These are phyloP conservation scores for Zosterops pallidus DNA, from an alignment of 2,113 vertebrate species.

Conservation along the genomic window DNA sequence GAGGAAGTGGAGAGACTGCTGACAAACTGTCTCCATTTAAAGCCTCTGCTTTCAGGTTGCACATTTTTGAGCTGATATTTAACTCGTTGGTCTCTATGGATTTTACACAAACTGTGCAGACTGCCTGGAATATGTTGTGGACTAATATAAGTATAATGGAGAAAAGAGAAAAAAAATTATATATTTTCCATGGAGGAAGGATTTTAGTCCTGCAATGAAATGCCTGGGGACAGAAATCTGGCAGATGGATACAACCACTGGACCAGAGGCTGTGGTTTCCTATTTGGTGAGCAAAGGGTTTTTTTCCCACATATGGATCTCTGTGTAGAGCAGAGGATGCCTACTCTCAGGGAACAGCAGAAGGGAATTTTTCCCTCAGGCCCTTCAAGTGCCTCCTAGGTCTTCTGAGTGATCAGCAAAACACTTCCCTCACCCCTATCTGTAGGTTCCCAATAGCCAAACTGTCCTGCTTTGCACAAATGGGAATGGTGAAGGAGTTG, in stretches of 20 bases:
- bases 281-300: fast-evolving
- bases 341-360: neutral
- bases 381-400: neutral
- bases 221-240: neutral
- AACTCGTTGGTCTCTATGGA: neutral
- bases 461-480: neutral
- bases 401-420: neutral
- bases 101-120: neutral
- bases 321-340: neutral
- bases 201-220: neutral
- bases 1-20: neutral
- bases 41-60: neutral
- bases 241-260: fast-evolving
- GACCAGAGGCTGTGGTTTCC: neutral
- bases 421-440: fast-evolving
- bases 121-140: neutral
- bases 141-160: neutral
- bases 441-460: neutral
- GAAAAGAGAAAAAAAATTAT: neutral
- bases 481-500: neutral
- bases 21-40: neutral
- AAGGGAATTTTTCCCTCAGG: neutral
- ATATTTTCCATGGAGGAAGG: neutral
- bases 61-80: neutral
- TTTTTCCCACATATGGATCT: fast-evolving